These are phyloP conservation scores for Gymnoscopelus braueri DNA, from an alignment of 2,797 vertebrate genomes.

Conservation along the genomic window DNA sequence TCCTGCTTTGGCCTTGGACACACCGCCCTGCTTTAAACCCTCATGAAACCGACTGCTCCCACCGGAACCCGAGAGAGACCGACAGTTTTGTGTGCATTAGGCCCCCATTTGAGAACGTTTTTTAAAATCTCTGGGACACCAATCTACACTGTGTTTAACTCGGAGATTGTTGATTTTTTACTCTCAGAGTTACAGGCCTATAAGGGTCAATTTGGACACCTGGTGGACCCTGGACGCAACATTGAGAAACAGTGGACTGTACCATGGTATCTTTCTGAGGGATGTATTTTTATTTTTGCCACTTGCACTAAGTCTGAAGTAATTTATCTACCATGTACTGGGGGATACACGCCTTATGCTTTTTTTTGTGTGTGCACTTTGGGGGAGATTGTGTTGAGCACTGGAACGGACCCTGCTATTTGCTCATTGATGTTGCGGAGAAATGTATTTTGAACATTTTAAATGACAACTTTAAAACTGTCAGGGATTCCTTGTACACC, in stretches of 20 bases:
- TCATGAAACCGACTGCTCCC: not conserved
- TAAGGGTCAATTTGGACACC: no score
- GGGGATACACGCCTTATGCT: not conserved
- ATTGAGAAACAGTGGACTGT: not conserved
- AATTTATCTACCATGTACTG: conserved; percentile 19
- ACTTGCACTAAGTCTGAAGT: conserved; percentile 55
- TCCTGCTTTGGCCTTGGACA: no score
- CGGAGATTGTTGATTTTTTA: no score
- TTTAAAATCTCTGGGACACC: no score
- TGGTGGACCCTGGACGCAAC: no score
- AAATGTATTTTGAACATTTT: not conserved
- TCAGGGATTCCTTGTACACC: no score
- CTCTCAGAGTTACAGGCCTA: no score
- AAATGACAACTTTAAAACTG: not conserved
- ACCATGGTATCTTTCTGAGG: not conserved
- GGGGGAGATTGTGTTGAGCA: not conserved
- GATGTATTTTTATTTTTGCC: conserved; percentile 16
- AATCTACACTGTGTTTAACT: no score
- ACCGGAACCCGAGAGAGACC: not conserved
- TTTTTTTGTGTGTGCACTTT: conserved; percentile 1
- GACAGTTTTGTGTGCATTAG: no score
- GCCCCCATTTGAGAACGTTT: no score
- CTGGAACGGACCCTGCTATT: conserved; percentile 24
- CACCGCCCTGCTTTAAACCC: not conserved
- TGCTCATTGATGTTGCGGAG: not conserved